Base-by-base conservation (phyloP, 2,113 vertebrate species). In the Calidris pygmaea region DNA sequence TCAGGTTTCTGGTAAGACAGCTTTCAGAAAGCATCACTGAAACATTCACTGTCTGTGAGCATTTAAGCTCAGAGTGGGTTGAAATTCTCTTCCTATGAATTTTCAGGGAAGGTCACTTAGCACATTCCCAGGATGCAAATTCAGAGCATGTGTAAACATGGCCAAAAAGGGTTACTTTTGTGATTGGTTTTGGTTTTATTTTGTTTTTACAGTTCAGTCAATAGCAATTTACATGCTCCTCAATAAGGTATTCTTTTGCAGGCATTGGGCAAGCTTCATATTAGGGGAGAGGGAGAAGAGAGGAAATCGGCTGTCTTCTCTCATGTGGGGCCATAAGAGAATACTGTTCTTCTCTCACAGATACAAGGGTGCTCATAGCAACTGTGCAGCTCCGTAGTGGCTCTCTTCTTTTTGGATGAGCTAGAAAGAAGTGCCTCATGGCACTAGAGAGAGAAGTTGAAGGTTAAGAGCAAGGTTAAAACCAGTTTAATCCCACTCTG, bases 401-500 rank as follows among this genome's bases (percentile, higher is more conserved):
- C 56, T 59, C 27, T 75, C 26, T 85, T 19, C 29, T 79, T 24
- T 75, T 45, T 41, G 34, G 18, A n/a, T 0, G 6, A 56, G 17
- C 19, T 89, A 10, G 34, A 48, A 30, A 22, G 37, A 83, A 67
- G 12, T 52, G n/a, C 20, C 39, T 63, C 10, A 2, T 71, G 52
- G 70, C 34, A 29, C 52, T n/a, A 34, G 70, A 62, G 18, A 86
- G 55, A 67, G 77, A 62, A 72, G 41, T 50, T 71, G 53, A 90
- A 91, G 71, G 85, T 71, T 48, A 77, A 90, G 26, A 78, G 19
- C 52, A 63, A 92, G 23, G 65, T 84, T 63, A 86, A 92, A 90
- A 3, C 20, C n/a, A 26, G 20, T 71, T 92, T 84, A 93, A 78
- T 78, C 56, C 15, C 55, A 75, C 29, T 45, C 27, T 48, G 19